Percentiles rank a stretch among this genome's conserved stretches.
Conservation (phyloP, 2,113 vertebrate genomes). For the Microtus montanus region DNA sequence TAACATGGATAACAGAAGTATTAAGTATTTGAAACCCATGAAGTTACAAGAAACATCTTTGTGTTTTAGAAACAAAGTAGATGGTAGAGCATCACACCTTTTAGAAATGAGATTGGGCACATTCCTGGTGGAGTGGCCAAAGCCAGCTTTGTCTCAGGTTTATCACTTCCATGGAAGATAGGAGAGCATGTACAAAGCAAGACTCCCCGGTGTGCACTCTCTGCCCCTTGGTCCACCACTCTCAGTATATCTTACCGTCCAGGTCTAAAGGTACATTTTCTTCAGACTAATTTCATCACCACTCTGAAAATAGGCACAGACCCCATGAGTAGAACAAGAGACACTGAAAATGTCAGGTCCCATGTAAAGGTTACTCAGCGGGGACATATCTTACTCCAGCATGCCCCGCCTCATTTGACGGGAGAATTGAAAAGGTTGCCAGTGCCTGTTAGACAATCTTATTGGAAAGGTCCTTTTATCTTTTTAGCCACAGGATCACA, state of each 20-base stretch:
- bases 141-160: not conserved
- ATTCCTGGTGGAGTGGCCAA: not conserved
- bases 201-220: not conserved
- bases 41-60: not conserved
- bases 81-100: not conserved
- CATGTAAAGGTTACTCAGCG: constrained; percentile 61
- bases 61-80: constrained; percentile 15
- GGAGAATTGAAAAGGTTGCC: constrained; percentile 67
- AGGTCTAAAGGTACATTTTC: not conserved
- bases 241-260: not conserved
- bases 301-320: constrained; percentile 42
- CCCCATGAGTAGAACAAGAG: constrained; percentile 51
- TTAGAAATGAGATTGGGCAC: not conserved
- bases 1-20: not conserved
- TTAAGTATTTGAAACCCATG: not conserved
- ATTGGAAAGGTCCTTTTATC: constrained; percentile 67
- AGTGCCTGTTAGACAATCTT: constrained; percentile 63
- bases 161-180: not conserved
- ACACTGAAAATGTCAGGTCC: constrained; percentile 67
- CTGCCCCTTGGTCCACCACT: not conserved
- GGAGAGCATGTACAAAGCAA: not conserved
- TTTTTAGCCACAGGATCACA: constrained; percentile 72
- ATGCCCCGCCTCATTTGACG: constrained; percentile 26
- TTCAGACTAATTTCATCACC: constrained; percentile 6
- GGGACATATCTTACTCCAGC: constrained; percentile 39